A percentile compares a stretch with the other conserved stretches of the same genome.
Conservation (phyloP, 2,113 vertebrate species). For the Semicossyphus pulcher region DNA sequence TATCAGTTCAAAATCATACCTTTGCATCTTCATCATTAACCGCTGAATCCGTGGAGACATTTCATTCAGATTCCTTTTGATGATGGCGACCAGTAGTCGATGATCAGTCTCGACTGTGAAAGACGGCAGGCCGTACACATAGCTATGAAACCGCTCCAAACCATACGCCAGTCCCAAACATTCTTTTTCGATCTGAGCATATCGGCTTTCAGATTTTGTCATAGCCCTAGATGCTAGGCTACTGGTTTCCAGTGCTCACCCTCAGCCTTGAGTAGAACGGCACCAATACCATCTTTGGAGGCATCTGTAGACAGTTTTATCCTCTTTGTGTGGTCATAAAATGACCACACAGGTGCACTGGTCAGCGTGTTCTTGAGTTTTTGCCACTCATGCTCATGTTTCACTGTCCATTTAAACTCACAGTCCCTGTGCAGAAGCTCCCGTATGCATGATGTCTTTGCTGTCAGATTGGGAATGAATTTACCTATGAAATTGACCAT, state of each 20-base stretch:
- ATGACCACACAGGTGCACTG: not conserved
- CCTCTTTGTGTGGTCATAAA: not conserved
- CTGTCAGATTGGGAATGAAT: not conserved
- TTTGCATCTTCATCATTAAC: slow-evolving; percentile 3
- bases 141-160: not conserved
- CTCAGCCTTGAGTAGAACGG: not conserved
- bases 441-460: not conserved
- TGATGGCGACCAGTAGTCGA: slow-evolving; percentile 5
- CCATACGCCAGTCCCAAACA: not conserved
- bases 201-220: not conserved
- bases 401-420: not conserved
- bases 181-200: slow-evolving; percentile 1
- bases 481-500: not conserved
- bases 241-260: slow-evolving; percentile 10
- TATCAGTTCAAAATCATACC: not conserved
- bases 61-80: slow-evolving; percentile 7
- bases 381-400: not conserved
- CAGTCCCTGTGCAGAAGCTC: not conserved
- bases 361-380: not conserved
- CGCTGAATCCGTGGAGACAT: not conserved
- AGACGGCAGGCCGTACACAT: not conserved
- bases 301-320: not conserved
- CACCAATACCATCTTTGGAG: not conserved
- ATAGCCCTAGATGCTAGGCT: not conserved
- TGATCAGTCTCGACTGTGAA: not conserved